Evolutionary conservation across 2,888 invertebrate genomes (phyloP).

Genomic region (Ischnura elegans): DNA sequence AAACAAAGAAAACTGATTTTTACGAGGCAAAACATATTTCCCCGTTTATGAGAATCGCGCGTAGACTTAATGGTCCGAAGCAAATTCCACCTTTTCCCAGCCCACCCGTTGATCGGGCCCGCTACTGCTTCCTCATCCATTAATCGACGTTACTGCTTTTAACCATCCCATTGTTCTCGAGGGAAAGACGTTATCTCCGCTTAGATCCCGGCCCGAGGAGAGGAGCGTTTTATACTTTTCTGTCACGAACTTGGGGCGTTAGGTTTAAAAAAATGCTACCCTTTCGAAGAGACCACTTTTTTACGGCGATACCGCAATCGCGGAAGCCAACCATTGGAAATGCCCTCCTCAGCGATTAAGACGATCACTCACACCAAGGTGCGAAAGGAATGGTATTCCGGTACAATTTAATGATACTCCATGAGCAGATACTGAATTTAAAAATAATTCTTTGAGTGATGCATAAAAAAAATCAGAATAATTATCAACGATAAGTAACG

Average conservation of each 20-base stretch:
- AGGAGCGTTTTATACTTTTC: not conserved
- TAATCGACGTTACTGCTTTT: not conserved
- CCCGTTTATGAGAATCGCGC: not conserved
- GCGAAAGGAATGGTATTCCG: too few relatives aligned
- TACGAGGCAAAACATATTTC: not conserved
- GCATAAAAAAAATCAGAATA: too few relatives aligned
- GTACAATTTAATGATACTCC: too few relatives aligned
- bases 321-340: not conserved
- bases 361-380: not conserved
- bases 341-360: not conserved
- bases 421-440: too few relatives aligned
- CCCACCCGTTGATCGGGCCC: not conserved
- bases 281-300: not conserved
- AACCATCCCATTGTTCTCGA: not conserved
- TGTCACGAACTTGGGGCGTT: not conserved
- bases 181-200: slow-evolving; percentile 4
- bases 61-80: not conserved
- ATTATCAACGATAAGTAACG: too few relatives aligned
- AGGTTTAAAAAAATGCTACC: not conserved
- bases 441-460: too few relatives aligned
- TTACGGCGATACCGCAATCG: not conserved
- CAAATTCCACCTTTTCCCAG: not conserved
- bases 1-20: not conserved
- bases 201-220: not conserved
- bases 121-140: not conserved